These are phyloP conservation scores for Argya squamiceps DNA, from an alignment of 2,797 vertebrate species.

Conservation along the genomic window DNA sequence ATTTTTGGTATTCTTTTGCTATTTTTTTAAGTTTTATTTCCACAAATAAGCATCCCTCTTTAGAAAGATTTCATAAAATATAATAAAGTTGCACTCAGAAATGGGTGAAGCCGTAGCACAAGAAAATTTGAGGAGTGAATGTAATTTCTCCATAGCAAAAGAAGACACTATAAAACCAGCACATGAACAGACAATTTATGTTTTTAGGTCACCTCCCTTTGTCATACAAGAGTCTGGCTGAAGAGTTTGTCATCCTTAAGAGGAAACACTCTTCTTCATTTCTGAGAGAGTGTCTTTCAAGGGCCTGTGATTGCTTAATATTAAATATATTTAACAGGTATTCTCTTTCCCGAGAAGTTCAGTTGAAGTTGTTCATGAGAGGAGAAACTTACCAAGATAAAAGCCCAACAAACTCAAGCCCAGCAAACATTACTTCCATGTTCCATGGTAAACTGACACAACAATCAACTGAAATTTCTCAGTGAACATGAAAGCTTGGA, in stretches of 20 bases:
- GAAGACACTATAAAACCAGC: not conserved
- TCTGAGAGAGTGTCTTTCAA: not conserved
- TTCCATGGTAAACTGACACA: not conserved
- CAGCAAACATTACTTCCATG: not conserved
- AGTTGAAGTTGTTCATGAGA: not conserved
- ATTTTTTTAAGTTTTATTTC: not conserved
- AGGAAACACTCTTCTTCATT: not conserved
- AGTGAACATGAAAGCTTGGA: not conserved
- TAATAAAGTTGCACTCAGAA: not conserved
- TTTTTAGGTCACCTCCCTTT: not conserved
- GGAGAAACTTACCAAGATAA: not conserved
- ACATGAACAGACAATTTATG: not conserved
- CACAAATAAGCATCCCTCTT: not conserved
- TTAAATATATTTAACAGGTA: not conserved
- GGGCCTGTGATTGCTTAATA: not conserved
- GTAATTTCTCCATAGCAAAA: not conserved
- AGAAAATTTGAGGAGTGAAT: not conserved
- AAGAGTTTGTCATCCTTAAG: not conserved
- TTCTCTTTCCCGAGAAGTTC: not conserved
- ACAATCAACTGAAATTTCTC: not conserved
- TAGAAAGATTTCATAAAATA: not conserved
- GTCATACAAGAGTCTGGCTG: not conserved
- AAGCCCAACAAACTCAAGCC: not conserved
- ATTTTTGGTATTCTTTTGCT: not conserved
- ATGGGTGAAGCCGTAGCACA: not conserved